These are phyloP conservation scores for Calidris pygmaea DNA, from an alignment of 2,113 vertebrate genomes.

Conservation along the genomic window DNA sequence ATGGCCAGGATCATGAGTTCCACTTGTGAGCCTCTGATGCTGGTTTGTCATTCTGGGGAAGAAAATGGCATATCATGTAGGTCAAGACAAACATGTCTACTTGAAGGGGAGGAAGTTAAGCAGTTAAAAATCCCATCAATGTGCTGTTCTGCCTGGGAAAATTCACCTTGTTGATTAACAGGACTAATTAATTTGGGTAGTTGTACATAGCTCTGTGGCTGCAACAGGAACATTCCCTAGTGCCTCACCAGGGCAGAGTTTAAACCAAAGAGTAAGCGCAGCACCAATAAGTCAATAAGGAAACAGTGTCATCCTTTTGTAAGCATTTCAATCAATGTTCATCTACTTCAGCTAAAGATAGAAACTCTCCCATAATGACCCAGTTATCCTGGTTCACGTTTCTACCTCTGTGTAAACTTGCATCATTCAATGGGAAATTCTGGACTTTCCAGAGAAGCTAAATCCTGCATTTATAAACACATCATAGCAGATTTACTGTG, in stretches of 20 bases:
- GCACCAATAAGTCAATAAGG: background rate
- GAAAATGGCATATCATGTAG: background rate
- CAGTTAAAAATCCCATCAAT: background rate
- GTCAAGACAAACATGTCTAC: background rate
- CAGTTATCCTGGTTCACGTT: background rate
- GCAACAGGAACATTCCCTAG: background rate
- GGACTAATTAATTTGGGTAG: background rate
- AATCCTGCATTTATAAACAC: slow-evolving; percentile 29
- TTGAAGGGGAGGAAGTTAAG: background rate
- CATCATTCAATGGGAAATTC: background rate
- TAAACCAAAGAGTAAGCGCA: background rate
- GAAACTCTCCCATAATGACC: background rate
- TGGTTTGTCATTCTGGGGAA: background rate
- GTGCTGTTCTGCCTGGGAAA: background rate
- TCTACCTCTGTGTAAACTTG: background rate
- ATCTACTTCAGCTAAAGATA: slow-evolving; percentile 1
- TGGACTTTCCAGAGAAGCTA: slow-evolving; percentile 16
- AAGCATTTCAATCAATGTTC: background rate
- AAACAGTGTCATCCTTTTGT: background rate
- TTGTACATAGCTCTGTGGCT: background rate
- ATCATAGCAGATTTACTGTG: slow-evolving; percentile 21
- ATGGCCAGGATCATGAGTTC: background rate
- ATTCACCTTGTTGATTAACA: background rate
- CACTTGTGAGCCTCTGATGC: background rate
- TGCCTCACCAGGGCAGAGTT: background rate